Evolutionary conservation across 2,113 vertebrate species (phyloP).

Genomic region (Carettochelys insculpta): DNA sequence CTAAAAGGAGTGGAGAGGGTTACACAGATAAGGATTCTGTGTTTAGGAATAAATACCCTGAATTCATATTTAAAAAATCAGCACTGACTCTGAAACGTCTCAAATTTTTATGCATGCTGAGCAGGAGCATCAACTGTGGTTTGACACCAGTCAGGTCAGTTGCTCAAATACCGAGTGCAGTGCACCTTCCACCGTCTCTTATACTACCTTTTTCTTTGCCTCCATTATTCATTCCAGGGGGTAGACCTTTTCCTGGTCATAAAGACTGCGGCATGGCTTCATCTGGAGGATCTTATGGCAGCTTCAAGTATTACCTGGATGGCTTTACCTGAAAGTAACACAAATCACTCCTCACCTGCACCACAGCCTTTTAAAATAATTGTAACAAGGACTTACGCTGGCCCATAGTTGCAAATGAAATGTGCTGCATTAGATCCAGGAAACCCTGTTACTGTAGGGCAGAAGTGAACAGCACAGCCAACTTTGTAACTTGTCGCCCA

Average conservation of each 20-base stretch:
- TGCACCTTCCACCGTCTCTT: not conserved
- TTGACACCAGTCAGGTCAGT: not conserved
- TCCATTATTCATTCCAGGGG: not conserved
- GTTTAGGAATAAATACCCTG: not conserved
- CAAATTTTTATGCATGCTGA: not conserved
- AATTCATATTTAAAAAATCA: not conserved
- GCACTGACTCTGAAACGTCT: not conserved
- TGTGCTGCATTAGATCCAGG: slow-evolving; percentile 19
- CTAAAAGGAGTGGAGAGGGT: not conserved
- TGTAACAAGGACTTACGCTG: slow-evolving; percentile 49
- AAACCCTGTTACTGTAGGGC: not conserved
- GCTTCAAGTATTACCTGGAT: not conserved
- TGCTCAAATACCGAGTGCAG: not conserved
- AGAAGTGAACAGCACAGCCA: slow-evolving; percentile 71
- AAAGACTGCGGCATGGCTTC: not conserved
- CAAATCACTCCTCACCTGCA: not conserved
- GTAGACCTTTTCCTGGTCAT: not conserved
- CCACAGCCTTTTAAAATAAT: not conserved
- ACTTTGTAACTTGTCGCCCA: slow-evolving; percentile 73
- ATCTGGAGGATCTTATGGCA: not conserved
- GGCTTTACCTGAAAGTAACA: not conserved
- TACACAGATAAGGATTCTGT: not conserved
- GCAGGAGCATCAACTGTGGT: not conserved
- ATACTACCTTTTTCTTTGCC: not conserved
- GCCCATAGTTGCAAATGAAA: slow-evolving; percentile 72